Evolutionary conservation across 2,113 vertebrate species (phyloP), one percentile per base, ranked within the genome.

Genomic region (Lycaon pictus): DNA sequence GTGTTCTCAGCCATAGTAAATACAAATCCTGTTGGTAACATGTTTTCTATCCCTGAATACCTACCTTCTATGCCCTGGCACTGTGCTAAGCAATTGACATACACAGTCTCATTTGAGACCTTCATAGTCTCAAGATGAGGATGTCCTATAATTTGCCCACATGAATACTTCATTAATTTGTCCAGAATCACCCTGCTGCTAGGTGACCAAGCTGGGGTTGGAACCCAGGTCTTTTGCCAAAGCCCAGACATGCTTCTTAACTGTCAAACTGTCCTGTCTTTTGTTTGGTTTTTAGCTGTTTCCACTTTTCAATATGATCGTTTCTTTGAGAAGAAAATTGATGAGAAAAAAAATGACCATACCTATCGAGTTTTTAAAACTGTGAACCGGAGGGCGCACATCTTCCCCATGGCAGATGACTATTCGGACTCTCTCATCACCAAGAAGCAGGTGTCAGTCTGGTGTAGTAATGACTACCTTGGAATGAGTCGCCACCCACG

Each of bases 401-500:
- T 99, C 88, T 99, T 99, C 98, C 99, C 99, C 2, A 99, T 99
- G 99, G 99, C 99, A 0, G 99, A 99, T 0, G 98, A 99, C 97
- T 99, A 99, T 77, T 98, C 99, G 0, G 98, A 99, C 27, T 99
- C 99, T 9, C 98, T 99, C 35, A 98, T 98, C 74, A 98, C 98
- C 48, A 99, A 99, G 96, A 99, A 99, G 51, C 99, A 99, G 48
- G 99, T 99, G 96, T 99, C 99, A 0, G 99, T 99, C 1, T 99
- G 99, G 99, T 99, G 99, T 98, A 99, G 99, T 99, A 99, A 99
- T 0, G 99, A 99, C 95, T 99, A 99, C 98, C 99, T 99, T 72
- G 99, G 99, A 63, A 99, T 99, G 99, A 99, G 99, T 97, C 99
- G 99, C 32, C 99, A 99, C 96, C 99, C 99, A 2, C 98, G 98